Evolutionary conservation across 2,888 invertebrate species (phyloP).

Genomic region (Chrysopilus asiliformis): DNA sequence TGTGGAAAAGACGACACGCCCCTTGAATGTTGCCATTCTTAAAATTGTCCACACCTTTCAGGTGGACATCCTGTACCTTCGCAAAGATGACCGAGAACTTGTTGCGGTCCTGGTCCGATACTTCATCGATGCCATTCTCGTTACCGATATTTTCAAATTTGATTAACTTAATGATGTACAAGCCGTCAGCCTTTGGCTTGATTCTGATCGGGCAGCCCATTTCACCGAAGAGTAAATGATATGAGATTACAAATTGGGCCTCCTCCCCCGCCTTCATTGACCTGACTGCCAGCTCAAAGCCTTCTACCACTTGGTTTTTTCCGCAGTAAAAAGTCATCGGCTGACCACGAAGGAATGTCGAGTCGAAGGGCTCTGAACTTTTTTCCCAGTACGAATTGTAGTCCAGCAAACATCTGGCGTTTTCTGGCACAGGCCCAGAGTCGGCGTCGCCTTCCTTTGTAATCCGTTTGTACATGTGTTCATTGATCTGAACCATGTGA

Average conservation of each 20-base stretch:
- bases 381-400: constrained; percentile 33
- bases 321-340: constrained; percentile 26
- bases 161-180: constrained; percentile 60
- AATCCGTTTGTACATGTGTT: constrained; percentile 24
- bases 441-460: constrained; percentile 16
- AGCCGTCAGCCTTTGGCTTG: constrained; percentile 54
- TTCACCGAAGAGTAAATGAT: constrained; percentile 59
- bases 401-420: constrained; percentile 27
- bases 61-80: constrained; percentile 47
- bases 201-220: constrained; percentile 68
- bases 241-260: constrained; percentile 60
- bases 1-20: constrained; percentile 41
- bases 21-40: constrained; percentile 36
- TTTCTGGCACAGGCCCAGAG: constrained; percentile 21
- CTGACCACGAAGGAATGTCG: constrained; percentile 28
- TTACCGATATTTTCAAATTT: constrained; percentile 39
- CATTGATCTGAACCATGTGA: constrained; percentile 23
- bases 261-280: constrained; percentile 72
- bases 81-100: constrained; percentile 45
- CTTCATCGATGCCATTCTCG: constrained; percentile 30
- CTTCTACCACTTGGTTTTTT: constrained; percentile 38
- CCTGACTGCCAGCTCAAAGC: constrained; percentile 54
- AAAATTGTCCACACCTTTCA: constrained; percentile 48
- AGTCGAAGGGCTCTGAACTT: constrained; percentile 30
- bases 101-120: constrained; percentile 42